Evolutionary conservation across 2,888 invertebrate species (phyloP), one percentile per base, ranked within the genome.

Genomic region (Margaritifera margaritifera): DNA sequence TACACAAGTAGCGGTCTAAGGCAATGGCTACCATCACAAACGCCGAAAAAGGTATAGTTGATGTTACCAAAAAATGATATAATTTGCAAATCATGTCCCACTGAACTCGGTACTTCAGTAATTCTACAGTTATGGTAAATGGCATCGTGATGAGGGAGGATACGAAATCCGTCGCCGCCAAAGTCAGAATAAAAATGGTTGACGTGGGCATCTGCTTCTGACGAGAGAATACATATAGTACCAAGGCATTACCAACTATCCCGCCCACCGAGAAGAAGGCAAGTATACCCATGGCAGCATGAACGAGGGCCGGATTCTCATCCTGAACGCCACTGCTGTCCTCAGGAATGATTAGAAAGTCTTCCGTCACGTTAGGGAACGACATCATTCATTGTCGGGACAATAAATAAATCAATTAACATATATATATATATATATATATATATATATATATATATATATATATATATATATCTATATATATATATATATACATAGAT

Each of bases 91-190:
- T 63, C 20, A 80, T 61, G 65, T 87, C 86, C 57, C 74, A 79
- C 6, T 68, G 63, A 24, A 86, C 69, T 24, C 24, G 59, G 69
- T 81, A 88, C n/a, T 79, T 63, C 15, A 82, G 51, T n/a, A 80
- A 78, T 68, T 89, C 89, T 75, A 88, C 83, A 53, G 78, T 80
- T 53, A 87, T 82, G 2, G 87, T 85, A 62, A 81, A 85, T 2
- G 88, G 88, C 64, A 88, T 85, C 54, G 87, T 84, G 11, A 87
- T 74, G 3, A 86, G 71, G 57, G 87, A 87, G 3, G 87, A 83
- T 8, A 82, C 78, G 55, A 88, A 85, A 66, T 88, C 88, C 0
- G 85, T 86, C 15, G 83, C 84, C 6, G 88, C 87, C n/a, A 88
- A 64, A 2, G 84, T 84, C 19, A 88, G 72, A 57, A 88, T 88